phyloP scores from a whole-genome alignment of 2,113 vertebrate species.

The Ictidomys tridecemlineatus region DNA sequence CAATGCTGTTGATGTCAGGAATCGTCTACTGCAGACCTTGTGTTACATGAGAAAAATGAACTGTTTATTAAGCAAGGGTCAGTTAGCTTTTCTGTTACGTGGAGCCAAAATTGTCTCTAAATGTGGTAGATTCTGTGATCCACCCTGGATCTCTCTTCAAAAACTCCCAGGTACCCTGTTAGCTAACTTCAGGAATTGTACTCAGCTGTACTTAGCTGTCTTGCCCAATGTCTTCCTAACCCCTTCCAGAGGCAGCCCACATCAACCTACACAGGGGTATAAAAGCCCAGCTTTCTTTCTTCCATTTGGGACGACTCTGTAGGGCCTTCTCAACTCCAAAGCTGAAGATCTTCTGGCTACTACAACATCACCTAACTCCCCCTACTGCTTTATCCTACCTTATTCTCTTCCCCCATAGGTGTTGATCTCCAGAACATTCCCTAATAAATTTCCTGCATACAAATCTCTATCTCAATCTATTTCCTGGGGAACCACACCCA shows the following conservation, averaged over 20 bases:
- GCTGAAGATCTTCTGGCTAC: not conserved
- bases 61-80: slow-evolving; percentile 49
- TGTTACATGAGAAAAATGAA: slow-evolving; percentile 12
- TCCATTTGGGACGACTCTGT: not conserved
- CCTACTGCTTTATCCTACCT: slow-evolving; percentile 5
- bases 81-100: slow-evolving; percentile 18
- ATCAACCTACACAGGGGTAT: not conserved
- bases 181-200: not conserved
- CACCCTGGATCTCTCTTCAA: not conserved
- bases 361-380: not conserved
- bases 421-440: not conserved
- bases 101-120: not conserved
- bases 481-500: slow-evolving; percentile 36
- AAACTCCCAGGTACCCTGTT: not conserved
- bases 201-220: not conserved
- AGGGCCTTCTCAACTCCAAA: not conserved
- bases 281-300: not conserved
- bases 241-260: not conserved
- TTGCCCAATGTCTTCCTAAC: not conserved
- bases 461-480: slow-evolving; percentile 35
- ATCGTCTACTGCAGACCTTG: not conserved
- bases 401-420: not conserved
- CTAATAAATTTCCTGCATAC: slow-evolving; percentile 24
- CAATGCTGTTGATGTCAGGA: not conserved
- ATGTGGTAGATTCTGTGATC: not conserved